Conservation (phyloP, 2,888 invertebrate genomes). For the Sceliomorpha sp. region DNA sequence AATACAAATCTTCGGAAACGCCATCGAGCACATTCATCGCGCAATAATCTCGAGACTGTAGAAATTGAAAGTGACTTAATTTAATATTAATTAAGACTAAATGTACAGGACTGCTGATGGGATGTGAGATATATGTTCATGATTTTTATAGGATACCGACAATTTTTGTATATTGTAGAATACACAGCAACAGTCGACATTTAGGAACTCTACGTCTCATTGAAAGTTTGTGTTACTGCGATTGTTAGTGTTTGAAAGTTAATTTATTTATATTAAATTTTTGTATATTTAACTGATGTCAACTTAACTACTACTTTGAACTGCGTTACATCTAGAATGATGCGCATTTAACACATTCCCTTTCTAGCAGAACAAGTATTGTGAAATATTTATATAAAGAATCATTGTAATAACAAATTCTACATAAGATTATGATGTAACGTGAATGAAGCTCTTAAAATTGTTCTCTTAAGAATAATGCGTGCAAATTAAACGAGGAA, state of each 20-base stretch:
- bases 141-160: slow-evolving; percentile 8
- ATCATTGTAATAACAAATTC: too few relatives aligned
- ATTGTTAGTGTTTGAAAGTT: slow-evolving; percentile 34
- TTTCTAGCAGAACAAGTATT: too few relatives aligned
- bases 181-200: not conserved
- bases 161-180: slow-evolving; percentile 5
- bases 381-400: too few relatives aligned
- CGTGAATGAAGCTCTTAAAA: too few relatives aligned
- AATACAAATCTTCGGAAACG: slow-evolving; percentile 55
- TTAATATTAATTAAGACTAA: slow-evolving; percentile 33
- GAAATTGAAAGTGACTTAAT: slow-evolving; percentile 54
- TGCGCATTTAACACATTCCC: too few relatives aligned
- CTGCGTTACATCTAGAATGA: not conserved
- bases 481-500: too few relatives aligned
- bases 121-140: slow-evolving; percentile 7
- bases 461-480: too few relatives aligned
- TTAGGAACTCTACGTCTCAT: not conserved
- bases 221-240: slow-evolving; percentile 4
- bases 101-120: slow-evolving; percentile 13
- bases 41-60: slow-evolving; percentile 28
- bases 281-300: slow-evolving; percentile 7
- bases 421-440: too few relatives aligned
- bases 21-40: slow-evolving; percentile 37
- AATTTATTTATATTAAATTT: slow-evolving; percentile 45
- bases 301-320: not conserved